phyloP scores from a whole-genome alignment of 2,888 invertebrate species.

The Kuschelorhynchus macadamiae region DNA sequence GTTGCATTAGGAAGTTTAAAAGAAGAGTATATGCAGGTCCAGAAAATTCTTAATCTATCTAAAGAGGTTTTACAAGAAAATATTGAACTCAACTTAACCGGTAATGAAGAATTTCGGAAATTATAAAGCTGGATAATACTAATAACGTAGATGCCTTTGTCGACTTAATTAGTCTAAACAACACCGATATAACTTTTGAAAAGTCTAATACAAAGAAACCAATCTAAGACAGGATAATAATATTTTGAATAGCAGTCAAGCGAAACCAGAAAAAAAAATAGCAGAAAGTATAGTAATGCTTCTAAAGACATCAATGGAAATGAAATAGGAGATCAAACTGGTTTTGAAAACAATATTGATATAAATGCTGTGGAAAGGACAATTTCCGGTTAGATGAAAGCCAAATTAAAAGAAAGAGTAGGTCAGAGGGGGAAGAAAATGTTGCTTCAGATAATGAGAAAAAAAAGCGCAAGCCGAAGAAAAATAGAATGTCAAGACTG shows the following conservation, averaged over 20 bases:
- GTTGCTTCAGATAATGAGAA: constrained; percentile 26
- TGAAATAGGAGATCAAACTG: no score
- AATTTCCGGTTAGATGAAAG: not conserved
- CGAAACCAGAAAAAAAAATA: constrained; percentile 18
- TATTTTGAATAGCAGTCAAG: constrained; percentile 10
- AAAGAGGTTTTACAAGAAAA: constrained; percentile 20
- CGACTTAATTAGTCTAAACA: no score
- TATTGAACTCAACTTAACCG: constrained; percentile 18
- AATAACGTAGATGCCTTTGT: constrained; percentile 11
- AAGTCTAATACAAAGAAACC: constrained; percentile 16
- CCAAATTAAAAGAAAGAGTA: constrained; percentile 1
- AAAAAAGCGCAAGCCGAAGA: constrained; percentile 35
- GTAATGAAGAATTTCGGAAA: constrained; percentile 4
- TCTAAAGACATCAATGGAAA: constrained; percentile 16
- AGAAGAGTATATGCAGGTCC: constrained; percentile 33
- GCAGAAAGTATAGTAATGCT: constrained; percentile 11
- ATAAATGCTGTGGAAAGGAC: no score
- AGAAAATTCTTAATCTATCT: not conserved
- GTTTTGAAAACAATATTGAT: no score
- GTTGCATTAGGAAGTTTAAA: no score
- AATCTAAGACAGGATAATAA: no score
- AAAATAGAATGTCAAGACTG: constrained; percentile 30
- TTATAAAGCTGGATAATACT: constrained; percentile 7
- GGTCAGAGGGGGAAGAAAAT: constrained; percentile 26
- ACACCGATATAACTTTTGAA: constrained; percentile 12